These are phyloP conservation scores for Notothenia rossii DNA, from an alignment of 2,113 vertebrate species.

Conservation along the genomic window DNA sequence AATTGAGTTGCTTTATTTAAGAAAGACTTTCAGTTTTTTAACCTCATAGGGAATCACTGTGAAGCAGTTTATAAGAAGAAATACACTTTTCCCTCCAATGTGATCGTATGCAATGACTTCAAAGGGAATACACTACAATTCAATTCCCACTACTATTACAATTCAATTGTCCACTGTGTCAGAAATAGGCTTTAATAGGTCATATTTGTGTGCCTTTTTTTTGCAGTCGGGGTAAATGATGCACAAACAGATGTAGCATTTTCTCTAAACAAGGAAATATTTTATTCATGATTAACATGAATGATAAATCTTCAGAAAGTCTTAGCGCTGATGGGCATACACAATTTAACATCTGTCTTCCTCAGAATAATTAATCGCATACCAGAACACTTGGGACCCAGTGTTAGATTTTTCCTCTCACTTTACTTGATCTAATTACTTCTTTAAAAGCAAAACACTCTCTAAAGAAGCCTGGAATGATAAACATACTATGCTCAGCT, in stretches of 20 bases:
- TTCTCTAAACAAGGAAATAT: conserved; percentile 85
- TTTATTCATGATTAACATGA: conserved; percentile 88
- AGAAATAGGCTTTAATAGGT: conserved; percentile 58
- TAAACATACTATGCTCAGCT: conserved; percentile 39
- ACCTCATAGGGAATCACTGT: background rate
- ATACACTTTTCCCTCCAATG: background rate
- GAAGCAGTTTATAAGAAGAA: background rate
- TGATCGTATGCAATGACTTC: conserved; percentile 1
- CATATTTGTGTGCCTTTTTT: conserved; percentile 65
- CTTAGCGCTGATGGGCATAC: conserved; percentile 85
- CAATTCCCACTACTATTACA: background rate
- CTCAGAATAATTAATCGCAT: conserved; percentile 83
- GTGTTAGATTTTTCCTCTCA: conserved; percentile 73
- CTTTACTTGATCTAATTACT: conserved; percentile 80
- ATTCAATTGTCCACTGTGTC: conserved; percentile 33
- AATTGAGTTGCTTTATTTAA: conserved; percentile 23
- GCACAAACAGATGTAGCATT: conserved; percentile 82
- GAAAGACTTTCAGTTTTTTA: background rate
- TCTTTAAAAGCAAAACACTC: conserved; percentile 76
- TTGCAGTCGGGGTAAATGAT: conserved; percentile 70
- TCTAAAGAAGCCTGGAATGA: conserved; percentile 50
- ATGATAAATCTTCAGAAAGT: conserved; percentile 87
- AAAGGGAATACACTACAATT: background rate
- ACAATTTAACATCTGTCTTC: conserved; percentile 86
- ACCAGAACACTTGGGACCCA: conserved; percentile 76